Evolutionary conservation across 2,797 vertebrate genomes (phyloP), one percentile per base, ranked within the genome.

Genomic region (Syngnathus rostellatus): DNA sequence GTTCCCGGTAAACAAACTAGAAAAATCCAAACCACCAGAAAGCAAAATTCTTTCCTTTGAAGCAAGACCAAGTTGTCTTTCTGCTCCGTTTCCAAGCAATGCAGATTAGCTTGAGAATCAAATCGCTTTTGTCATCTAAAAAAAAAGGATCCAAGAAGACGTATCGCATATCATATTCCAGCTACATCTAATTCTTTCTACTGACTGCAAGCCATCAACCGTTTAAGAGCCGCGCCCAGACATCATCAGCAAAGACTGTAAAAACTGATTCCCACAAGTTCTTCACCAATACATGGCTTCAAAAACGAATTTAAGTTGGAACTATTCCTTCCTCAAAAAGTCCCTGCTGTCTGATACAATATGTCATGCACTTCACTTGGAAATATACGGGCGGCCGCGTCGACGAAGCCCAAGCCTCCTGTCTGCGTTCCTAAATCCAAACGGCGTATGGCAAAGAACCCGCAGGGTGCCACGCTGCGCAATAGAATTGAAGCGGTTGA

Each of bases 391-490:
- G 67, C 3, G 62, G 69, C 60, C 39, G 53, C 80, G 69, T 76
- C 62, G 77, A 82, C 69, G 70, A 76, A 79, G 71, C 68, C 70
- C 71, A 72, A 75, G 54, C 66, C 69, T 6, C 77, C 59, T 65
- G 68, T 77, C 78, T 70, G 69, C 63, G 62, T 72, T 63, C 19
- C 79, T 76, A 83, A 74, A 87, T 86, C 72, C 80, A 55, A 82
- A 88, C 84, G 79, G 76, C 77, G 38, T 85, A 73, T 69, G 74
- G 68, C 62, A 31, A 61, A 21, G 58, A 40, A 6, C 38, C 38
- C 8, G 10, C 37, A 21, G n/a, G 12, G 19, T 23, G 76, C 25
- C 55, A 38, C 8, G 25, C 54, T 16, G 25, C 25, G 25, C 37
- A 16, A 38, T 17, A 38, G 31, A 57, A 57, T 57, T 5, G 8